These are phyloP conservation scores for Crambe crambe DNA, from an alignment of 37 sponge, comb jelly and placozoan genomes.

Conservation along the genomic window DNA sequence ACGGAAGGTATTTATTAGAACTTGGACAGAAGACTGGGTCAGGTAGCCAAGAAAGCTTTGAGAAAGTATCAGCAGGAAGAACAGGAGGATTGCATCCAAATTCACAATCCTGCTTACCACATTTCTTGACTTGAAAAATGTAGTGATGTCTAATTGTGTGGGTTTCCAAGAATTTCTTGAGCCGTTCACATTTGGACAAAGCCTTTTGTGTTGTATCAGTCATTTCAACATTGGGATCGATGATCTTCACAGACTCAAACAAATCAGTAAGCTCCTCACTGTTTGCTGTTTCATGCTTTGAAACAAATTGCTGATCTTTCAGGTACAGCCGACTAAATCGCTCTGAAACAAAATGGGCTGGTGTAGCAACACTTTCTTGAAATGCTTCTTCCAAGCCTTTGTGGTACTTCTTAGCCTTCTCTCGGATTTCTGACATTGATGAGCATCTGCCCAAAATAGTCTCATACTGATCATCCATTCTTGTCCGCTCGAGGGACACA, in stretches of 20 bases:
- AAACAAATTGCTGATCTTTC: background rate
- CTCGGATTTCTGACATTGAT: conserved; percentile 17
- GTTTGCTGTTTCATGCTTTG: background rate
- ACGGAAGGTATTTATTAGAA: conserved; percentile 1
- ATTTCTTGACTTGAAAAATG: conserved; percentile 34
- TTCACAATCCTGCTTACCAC: conserved; percentile 18
- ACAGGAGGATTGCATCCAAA: conserved; percentile 21
- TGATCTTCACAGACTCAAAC: background rate
- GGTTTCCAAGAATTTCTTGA: background rate
- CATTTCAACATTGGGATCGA: background rate
- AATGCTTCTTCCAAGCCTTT: background rate
- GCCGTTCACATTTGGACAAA: background rate
- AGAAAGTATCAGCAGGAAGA: conserved; percentile 12
- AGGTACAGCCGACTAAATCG: conserved; percentile 2
- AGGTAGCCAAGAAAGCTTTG: background rate
- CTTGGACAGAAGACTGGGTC: background rate
- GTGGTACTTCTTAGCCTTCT: background rate
- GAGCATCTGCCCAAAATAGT: conserved; percentile 11
- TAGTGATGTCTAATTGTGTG: conserved; percentile 42
- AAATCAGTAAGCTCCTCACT: background rate
- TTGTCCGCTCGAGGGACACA: conserved; percentile 20
- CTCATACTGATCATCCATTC: conserved; percentile 16
- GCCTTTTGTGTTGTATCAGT: conserved; percentile 1
- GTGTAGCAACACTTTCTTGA: background rate
- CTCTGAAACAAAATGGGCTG: background rate